Evolutionary conservation across 1,140 invertebrate species (phyloP), one percentile per base, ranked within the genome.

Genomic region (Musca vetustissima): DNA sequence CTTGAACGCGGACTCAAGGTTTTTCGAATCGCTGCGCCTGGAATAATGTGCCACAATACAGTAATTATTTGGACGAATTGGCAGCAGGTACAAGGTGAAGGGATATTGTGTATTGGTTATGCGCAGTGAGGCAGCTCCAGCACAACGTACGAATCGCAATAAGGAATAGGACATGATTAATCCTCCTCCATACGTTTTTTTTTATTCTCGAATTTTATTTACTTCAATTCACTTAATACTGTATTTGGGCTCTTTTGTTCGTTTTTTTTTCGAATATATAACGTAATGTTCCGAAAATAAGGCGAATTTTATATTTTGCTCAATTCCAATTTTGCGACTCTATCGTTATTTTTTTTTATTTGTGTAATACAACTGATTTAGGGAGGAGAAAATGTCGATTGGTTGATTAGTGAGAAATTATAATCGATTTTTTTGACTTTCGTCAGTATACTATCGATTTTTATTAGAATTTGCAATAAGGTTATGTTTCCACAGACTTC

Each of bases 11-110:
- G 71, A 61, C 4, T 73, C 78, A 4, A 70, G 67, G 66, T 80
- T 77, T n/a, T 75, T 71, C 0, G 75, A 69, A 15, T 79, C 75
- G 59, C 78, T 79, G 0, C 78, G 72, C 25, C 81, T 78, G 1
- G 79, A 79, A 59, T 81, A 81, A 28, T 32, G 47, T 17, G 70
- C 73, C 32, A 24, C 57, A 61, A 61, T 61, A 36, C 57, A 61
- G 21, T 61, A 61, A 61, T 61, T 61, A 36, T 61, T 61, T 61
- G 57, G 57, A 13, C 36, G 57, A 19, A 61, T 19, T 32, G 28
- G 2, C 17, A 61, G 17, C 19, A 61, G n/a, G 21, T 61, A 61
- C 57, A 61, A 61, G 28, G 57, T 61, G 28, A 61, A 61, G 36
- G 57, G 57, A 61, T 8, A 19, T 19, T 61, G 32, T 61, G 57